Evolutionary conservation across 2,888 invertebrate genomes (phyloP), one percentile per base, ranked within the genome.

Genomic region (Archaeoteleia sp.): DNA sequence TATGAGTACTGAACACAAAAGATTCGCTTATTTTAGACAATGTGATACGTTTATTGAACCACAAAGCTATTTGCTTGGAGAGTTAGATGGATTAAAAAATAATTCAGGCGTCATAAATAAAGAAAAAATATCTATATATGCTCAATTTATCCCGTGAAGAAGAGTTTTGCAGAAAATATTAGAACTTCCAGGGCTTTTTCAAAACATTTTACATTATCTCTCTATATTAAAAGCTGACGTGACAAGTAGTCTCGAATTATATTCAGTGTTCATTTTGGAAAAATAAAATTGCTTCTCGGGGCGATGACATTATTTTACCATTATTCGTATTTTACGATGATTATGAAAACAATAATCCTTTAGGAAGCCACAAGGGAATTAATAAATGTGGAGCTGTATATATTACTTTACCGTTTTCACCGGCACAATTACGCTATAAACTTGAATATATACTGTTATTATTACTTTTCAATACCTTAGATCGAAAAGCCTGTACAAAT

Each of bases 341-440:
- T 14, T 15, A n/a, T n/a, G n/a, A n/a, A n/a, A n/a, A n/a, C n/a
- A n/a, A n/a, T n/a, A n/a, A n/a, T n/a, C n/a, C n/a, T 15, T 10
- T 8, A 27, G 42, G 25, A 1, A 42, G 42, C 17, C 53, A 66
- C 27, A 42, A 30, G 9, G 34, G 45, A n/a, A 48, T 70, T 17
- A 37, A 46, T 2, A 70, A 69, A 32, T 66, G 55, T 27, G 61
- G 68, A n/a, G 67, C 40, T 5, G 48, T 71, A 0, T 68, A 71
- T 25, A 25, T 61, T 1, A 49, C 42, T 15, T 7, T 66, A 6
- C 49, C 58, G 6, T 35, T 32, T 40, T 39, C 67, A 9, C 58
- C 67, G 7, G 58, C 45, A n/a, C 7, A 29, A 20, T 54, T 54
- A 34, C 14, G 17, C 14, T 71, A 62, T 1, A 51, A 61, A 34